Base-by-base conservation (phyloP, 1,140 invertebrate species). In the Sogatella furcifera region DNA sequence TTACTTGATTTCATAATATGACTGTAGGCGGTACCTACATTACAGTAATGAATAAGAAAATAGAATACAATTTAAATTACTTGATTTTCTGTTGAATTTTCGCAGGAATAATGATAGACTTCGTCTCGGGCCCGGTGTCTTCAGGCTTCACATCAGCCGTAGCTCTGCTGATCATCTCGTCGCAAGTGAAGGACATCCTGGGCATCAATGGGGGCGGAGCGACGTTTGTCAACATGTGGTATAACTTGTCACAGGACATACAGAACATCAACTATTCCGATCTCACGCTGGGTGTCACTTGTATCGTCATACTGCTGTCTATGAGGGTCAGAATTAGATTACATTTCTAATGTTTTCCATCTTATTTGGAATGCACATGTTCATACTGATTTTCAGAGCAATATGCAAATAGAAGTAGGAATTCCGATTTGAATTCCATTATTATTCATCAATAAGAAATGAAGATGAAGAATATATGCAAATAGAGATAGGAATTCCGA, bases 121-220 rank as follows among this genome's bases (percentile, higher is more conserved):
- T 95, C 72, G 91, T 97, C 0, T 95, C 91, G 0, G 88, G 89
- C 5, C 91, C 93, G 0, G 93, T 96, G 0, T 92, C 92, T 13
- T 92, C 88, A 11, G 91, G 92, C 14, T 97, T 96, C 70, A 95
- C 92, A 0, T 92, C 90, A 1, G 92, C 93, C 0, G 92, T 93
- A 11, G 92, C 93, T 15, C 77, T 97, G 15, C 92, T 93, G 61
- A 95, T 96, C 53, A 82, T 90, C 1, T 85, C 87, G 2, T 90
- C 90, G 1, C 93, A 96, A 77, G 75, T 95, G 10, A 95, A 92
- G 73, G 86, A 88, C 65, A 72, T 94, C 19, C 78, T 92, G 15
- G 88, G 88, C 0, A 89, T 95, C 49, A 76, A 77, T 10, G 89
- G 88, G 4, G 82, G 77, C 21, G 88, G 86, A 5, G 77, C 76